Conservation (phyloP, 2,888 invertebrate genomes). For the Drosophila ezoana region DNA sequence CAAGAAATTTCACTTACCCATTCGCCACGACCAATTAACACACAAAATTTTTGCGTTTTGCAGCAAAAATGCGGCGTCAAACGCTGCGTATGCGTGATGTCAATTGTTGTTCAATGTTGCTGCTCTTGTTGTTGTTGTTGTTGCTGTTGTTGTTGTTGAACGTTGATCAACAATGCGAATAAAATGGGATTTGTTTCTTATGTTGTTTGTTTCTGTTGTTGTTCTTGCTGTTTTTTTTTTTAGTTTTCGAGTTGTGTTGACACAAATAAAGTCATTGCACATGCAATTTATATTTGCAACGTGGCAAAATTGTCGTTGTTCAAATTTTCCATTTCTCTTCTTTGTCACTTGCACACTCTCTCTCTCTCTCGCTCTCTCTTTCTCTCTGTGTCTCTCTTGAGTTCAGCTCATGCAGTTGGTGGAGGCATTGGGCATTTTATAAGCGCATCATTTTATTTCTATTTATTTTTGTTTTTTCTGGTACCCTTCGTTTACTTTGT, state of each 20-base stretch:
- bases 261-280: constrained; percentile 50
- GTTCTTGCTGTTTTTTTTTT: constrained; percentile 13
- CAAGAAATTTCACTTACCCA: constrained; percentile 44
- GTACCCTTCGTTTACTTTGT: constrained; percentile 8
- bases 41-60: constrained; percentile 28
- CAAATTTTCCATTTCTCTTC: constrained; percentile 14
- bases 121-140: constrained; percentile 16
- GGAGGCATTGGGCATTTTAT: neutral
- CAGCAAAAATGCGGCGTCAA: constrained; percentile 22
- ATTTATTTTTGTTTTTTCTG: constrained; percentile 1
- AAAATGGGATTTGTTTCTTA: neutral
- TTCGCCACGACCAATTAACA: constrained; percentile 55
- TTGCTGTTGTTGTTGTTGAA: constrained; percentile 14
- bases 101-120: constrained; percentile 33
- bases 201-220: constrained; percentile 5
- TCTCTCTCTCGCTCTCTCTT: neutral
- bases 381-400: neutral
- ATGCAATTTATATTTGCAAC: constrained; percentile 36
- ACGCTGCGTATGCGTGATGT: constrained; percentile 56
- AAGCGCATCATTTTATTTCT: neutral
- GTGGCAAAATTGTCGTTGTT: constrained; percentile 13
- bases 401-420: neutral
- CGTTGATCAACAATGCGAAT: constrained; percentile 33
- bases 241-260: constrained; percentile 34
- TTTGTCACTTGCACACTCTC: neutral